Conservation (phyloP, 2,113 vertebrate species). For the Phaetusa simplex region DNA sequence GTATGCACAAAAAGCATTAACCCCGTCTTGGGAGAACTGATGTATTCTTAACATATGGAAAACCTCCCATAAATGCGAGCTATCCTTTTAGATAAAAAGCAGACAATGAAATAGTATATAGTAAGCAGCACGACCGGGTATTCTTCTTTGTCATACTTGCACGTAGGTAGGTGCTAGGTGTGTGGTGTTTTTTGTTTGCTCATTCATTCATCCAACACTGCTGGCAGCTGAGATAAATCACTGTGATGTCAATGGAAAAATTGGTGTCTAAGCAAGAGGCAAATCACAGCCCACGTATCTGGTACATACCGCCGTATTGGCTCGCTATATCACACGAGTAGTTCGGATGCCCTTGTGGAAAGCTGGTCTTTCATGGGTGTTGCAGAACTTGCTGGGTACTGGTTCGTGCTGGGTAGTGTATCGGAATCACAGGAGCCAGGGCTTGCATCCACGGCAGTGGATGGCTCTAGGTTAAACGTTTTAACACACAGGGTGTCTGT, state of each 20-base stretch:
- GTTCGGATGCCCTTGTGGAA: background rate
- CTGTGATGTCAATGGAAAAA: background rate
- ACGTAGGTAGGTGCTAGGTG: background rate
- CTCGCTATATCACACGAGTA: background rate
- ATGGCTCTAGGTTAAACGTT: background rate
- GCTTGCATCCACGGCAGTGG: background rate
- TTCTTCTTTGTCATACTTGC: background rate
- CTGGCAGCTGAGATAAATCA: background rate
- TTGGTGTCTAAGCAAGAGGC: background rate
- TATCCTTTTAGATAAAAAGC: background rate
- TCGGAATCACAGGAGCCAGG: background rate
- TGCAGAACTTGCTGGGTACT: background rate
- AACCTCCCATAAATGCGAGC: background rate
- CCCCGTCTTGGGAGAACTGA: background rate
- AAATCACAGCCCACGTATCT: accelerated
- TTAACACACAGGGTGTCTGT: background rate
- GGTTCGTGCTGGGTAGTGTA: background rate
- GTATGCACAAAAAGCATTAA: background rate
- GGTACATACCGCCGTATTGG: accelerated
- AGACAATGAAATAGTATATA: background rate
- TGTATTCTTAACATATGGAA: background rate
- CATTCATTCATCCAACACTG: background rate
- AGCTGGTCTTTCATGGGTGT: background rate
- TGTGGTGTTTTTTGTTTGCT: background rate
- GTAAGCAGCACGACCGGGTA: background rate